These are phyloP conservation scores for Spodoptera exigua DNA, from an alignment of 2,888 invertebrate species.

Conservation along the genomic window DNA sequence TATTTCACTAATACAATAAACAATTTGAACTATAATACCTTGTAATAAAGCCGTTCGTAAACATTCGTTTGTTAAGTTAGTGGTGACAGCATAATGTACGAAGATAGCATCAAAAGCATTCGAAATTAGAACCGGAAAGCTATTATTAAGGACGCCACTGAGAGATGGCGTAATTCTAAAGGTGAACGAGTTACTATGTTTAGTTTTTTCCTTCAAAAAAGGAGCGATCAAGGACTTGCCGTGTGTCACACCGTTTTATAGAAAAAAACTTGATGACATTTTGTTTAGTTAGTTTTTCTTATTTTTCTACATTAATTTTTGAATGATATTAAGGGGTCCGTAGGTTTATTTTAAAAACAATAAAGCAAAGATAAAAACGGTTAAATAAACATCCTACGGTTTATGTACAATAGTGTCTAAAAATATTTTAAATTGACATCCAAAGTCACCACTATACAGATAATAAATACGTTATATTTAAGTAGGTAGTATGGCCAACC, in stretches of 20 bases:
- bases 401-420: too few species aligned
- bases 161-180: conserved; percentile 65
- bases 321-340: neutral
- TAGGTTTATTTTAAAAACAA: too few species aligned
- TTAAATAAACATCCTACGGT: too few species aligned
- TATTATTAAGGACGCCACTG: conserved; percentile 38
- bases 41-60: conserved; percentile 18
- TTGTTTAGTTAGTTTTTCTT: neutral
- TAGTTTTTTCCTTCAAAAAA: conserved; percentile 49
- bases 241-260: neutral
- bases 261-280: conserved; percentile 7
- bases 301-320: neutral
- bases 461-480: too few species aligned
- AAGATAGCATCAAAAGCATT: conserved; percentile 63
- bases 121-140: conserved; percentile 60
- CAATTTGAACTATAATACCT: conserved; percentile 13
- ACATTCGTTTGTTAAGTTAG: neutral
- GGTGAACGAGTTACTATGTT: conserved; percentile 65
- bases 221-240: conserved; percentile 59
- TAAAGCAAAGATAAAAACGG: too few species aligned
- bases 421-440: too few species aligned
- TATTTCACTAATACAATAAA: neutral
- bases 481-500: too few species aligned
- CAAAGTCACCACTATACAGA: too few species aligned
- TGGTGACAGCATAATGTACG: conserved; percentile 32